A percentile compares a stretch with the other conserved stretches of the same genome.
These are phyloP conservation scores for Nephrocerus scutellatus DNA, from an alignment of 2,888 invertebrate genomes.

Conservation along the genomic window DNA sequence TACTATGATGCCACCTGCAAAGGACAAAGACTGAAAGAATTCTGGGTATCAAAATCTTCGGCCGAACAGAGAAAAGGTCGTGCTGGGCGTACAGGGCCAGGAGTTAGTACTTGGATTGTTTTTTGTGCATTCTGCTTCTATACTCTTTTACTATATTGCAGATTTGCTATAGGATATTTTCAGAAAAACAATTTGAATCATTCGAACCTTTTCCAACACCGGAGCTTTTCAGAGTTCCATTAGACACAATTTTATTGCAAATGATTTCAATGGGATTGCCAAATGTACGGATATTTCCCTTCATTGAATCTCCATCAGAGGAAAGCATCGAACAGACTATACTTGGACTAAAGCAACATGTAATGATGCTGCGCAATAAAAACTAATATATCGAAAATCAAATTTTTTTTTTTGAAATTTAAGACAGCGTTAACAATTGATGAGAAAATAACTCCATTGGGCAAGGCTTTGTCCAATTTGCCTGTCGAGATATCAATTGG, in stretches of 20 bases:
- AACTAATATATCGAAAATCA: neutral
- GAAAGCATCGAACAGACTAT: slow-evolving; percentile 83
- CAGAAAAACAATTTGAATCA: slow-evolving; percentile 70
- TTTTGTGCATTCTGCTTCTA: neutral
- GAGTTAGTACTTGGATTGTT: too few species aligned
- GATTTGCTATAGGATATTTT: slow-evolving; percentile 82
- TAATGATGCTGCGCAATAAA: too few species aligned
- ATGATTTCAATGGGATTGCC: slow-evolving; percentile 92
- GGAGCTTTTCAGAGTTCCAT: slow-evolving; percentile 87
- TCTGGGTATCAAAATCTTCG: slow-evolving; percentile 95
- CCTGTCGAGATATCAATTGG: slow-evolving; percentile 94
- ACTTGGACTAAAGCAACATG: slow-evolving; percentile 78
- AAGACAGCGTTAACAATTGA: slow-evolving; percentile 73
- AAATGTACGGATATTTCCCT: slow-evolving; percentile 87
- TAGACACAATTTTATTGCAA: slow-evolving; percentile 83
- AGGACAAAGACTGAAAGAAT: slow-evolving; percentile 86
- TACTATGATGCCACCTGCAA: slow-evolving; percentile 85
- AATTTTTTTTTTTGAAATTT: slow-evolving; percentile 3
- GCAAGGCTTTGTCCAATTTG: slow-evolving; percentile 75
- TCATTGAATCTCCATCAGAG: slow-evolving; percentile 83
- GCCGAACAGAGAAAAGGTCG: slow-evolving; percentile 95
- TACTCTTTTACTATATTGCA: slow-evolving; percentile 15
- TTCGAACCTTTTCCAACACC: slow-evolving; percentile 84
- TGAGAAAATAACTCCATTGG: slow-evolving; percentile 78
- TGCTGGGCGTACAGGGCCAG: slow-evolving; percentile 92